Conservation (phyloP, 1,140 invertebrate species). For the Zaprionus kolodkinae region DNA sequence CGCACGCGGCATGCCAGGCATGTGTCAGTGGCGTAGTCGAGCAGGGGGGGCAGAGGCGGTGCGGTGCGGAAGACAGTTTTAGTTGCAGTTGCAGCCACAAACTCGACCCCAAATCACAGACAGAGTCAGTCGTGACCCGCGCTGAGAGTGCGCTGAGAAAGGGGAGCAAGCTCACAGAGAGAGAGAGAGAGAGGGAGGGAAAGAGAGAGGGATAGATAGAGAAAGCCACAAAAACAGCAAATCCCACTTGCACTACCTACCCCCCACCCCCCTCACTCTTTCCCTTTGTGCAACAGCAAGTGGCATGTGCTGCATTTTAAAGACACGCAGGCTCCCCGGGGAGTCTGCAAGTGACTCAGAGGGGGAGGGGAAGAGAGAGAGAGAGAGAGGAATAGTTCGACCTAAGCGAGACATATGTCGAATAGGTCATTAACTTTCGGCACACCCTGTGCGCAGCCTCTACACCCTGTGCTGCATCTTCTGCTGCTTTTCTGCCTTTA, state of each 20-base stretch:
- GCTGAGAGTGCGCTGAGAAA: constrained; percentile 17
- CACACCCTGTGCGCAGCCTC: neutral
- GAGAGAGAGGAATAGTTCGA: neutral
- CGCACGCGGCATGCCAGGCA: constrained; percentile 41
- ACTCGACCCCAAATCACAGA: constrained; percentile 51
- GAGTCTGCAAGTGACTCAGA: neutral
- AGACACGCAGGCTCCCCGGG: constrained; percentile 30
- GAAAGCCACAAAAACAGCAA: constrained; percentile 18
- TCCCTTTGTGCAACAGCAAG: constrained; percentile 19
- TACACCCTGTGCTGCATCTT: neutral
- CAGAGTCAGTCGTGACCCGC: constrained; percentile 36
- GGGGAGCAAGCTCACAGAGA: too few species aligned
- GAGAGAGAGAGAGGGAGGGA: neutral
- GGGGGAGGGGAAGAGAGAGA: neutral
- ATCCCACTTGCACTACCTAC: neutral
- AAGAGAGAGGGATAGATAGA: neutral
- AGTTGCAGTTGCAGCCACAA: constrained; percentile 44
- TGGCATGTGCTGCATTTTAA: constrained; percentile 54
- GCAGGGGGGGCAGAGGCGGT: constrained; percentile 1
- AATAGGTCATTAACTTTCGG: constrained; percentile 64
- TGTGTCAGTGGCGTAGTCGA: constrained; percentile 17
- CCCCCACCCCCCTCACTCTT: neutral
- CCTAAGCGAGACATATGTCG: constrained; percentile 16
- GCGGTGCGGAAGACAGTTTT: neutral
- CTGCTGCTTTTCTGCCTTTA: neutral